Evolutionary conservation across 2,888 invertebrate genomes (phyloP).

Genomic region (Priapulus caudatus): DNA sequence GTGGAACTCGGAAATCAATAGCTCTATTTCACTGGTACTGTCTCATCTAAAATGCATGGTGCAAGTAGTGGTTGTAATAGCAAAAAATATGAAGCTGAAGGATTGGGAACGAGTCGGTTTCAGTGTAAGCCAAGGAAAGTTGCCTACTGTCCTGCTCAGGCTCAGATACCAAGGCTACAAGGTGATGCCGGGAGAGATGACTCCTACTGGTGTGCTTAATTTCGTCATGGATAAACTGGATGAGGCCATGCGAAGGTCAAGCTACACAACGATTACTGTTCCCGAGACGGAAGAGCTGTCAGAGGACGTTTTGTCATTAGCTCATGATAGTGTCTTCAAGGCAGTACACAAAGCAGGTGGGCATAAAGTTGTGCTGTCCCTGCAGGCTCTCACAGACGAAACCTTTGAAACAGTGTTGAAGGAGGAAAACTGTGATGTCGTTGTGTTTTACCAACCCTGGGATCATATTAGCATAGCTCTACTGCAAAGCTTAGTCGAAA

Average conservation of each 20-base stretch:
- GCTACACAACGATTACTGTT: too few species aligned
- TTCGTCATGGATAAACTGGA: too few species aligned
- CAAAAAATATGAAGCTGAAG: neutral
- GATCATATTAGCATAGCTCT: neutral
- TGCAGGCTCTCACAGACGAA: neutral
- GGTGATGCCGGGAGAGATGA: too few species aligned
- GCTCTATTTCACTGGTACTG: neutral
- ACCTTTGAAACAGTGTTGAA: neutral
- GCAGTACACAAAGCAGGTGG: neutral
- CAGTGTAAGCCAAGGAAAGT: too few species aligned
- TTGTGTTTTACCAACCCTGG: conserved; percentile 3
- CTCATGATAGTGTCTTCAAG: neutral
- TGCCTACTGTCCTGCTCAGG: too few species aligned
- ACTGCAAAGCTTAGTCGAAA: neutral
- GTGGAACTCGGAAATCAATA: neutral
- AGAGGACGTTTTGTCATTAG: neutral
- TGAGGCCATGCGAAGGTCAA: too few species aligned
- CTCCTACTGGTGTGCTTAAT: too few species aligned
- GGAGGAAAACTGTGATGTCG: neutral
- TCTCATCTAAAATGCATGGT: neutral
- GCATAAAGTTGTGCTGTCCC: neutral
- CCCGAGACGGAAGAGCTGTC: too few species aligned
- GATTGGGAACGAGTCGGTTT: neutral
- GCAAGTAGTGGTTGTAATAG: neutral
- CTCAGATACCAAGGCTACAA: too few species aligned